phyloP scores from a whole-genome alignment of 2,888 invertebrate genomes.

The Craniophora ligustri region DNA sequence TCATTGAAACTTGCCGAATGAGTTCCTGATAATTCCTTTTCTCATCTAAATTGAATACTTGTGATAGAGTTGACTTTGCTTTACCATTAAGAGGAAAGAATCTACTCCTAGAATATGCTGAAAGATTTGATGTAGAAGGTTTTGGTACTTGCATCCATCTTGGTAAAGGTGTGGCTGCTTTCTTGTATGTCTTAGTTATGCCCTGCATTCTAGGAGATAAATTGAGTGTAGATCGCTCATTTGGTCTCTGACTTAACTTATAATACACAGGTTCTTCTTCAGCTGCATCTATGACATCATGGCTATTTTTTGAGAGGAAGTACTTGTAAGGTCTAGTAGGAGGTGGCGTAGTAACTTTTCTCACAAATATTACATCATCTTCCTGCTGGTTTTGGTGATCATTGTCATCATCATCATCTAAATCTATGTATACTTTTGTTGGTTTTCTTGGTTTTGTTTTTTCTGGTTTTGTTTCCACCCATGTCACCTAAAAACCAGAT shows the following conservation, averaged over 20 bases:
- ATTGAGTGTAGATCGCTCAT: constrained; percentile 61
- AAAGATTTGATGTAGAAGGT: constrained; percentile 65
- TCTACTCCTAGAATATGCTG: constrained; percentile 66
- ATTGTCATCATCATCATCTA: constrained; percentile 71
- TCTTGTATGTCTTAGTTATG: constrained; percentile 79
- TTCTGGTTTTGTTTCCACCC: constrained; percentile 69
- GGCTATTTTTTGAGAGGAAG: constrained; percentile 62
- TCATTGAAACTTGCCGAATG: constrained; percentile 78
- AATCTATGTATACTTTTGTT: constrained; percentile 72
- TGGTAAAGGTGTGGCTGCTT: constrained; percentile 66
- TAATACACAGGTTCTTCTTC: constrained; percentile 69
- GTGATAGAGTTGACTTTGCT: constrained; percentile 76
- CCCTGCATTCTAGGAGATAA: constrained; percentile 74
- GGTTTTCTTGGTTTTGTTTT: constrained; percentile 60
- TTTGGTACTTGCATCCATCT: constrained; percentile 73
- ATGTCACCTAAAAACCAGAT: constrained; percentile 71
- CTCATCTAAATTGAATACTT: constrained; percentile 88
- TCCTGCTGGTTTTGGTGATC: constrained; percentile 66
- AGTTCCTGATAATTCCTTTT: constrained; percentile 88
- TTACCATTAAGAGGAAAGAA: constrained; percentile 73
- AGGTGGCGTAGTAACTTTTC: constrained; percentile 71
- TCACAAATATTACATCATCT: constrained; percentile 80
- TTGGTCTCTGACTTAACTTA: constrained; percentile 67
- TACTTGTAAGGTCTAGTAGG: constrained; percentile 71
- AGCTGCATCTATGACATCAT: constrained; percentile 55